Evolutionary conservation across 2,888 invertebrate species (phyloP).

Genomic region (Scaptomyza flava): DNA sequence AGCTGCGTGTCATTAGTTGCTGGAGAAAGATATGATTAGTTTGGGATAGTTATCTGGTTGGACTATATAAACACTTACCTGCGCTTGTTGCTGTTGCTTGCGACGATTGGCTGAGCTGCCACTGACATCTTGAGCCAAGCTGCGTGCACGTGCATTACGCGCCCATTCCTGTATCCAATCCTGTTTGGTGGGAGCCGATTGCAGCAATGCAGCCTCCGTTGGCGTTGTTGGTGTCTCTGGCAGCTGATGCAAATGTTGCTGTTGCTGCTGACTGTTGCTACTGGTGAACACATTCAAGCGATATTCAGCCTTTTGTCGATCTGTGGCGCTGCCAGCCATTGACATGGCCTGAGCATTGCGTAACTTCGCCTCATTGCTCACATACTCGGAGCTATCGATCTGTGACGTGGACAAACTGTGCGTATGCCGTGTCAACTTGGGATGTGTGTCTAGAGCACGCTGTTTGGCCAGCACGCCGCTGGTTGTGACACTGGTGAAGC

Average conservation of each 20-base stretch:
- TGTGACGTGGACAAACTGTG: slow-evolving; percentile 89
- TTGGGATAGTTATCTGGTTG: not conserved
- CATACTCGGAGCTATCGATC: slow-evolving; percentile 88
- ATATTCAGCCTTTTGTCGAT: slow-evolving; percentile 84
- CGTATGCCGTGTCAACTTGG: slow-evolving; percentile 85
- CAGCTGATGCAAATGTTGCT: slow-evolving; percentile 45
- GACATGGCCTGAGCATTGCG: slow-evolving; percentile 72
- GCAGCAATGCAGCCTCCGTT: slow-evolving; percentile 80
- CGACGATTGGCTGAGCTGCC: slow-evolving; percentile 55
- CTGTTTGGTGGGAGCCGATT: slow-evolving; percentile 83
- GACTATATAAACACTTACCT: slow-evolving; percentile 40
- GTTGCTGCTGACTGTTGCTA: slow-evolving; percentile 72
- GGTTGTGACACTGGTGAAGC: slow-evolving; percentile 90
- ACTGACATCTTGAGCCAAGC: slow-evolving; percentile 77
- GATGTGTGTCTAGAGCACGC: slow-evolving; percentile 83
- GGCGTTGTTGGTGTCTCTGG: slow-evolving; percentile 80
- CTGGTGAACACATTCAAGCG: slow-evolving; percentile 83
- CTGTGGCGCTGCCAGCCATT: slow-evolving; percentile 79
- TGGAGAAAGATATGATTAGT: not conserved
- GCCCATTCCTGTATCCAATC: slow-evolving; percentile 89
- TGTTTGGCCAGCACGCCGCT: slow-evolving; percentile 89
- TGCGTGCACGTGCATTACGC: slow-evolving; percentile 86
- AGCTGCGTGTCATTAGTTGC: slow-evolving; percentile 84
- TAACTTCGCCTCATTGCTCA: slow-evolving; percentile 83
- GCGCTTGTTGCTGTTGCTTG: slow-evolving; percentile 62